Conservation (phyloP, 2,888 invertebrate genomes). For the Dasypogon diadema region DNA sequence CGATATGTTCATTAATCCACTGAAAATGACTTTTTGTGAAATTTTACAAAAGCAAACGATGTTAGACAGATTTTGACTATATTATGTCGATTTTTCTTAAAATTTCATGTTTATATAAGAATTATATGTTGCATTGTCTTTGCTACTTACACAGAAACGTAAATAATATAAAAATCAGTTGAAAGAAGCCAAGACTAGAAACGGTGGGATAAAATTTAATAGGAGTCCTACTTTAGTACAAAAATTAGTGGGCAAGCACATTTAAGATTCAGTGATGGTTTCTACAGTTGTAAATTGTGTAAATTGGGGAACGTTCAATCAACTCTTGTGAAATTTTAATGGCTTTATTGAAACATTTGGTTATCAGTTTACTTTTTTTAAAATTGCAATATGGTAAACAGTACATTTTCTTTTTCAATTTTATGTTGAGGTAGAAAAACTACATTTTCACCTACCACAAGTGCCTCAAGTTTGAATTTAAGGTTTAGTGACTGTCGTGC, state of each 20-base stretch:
- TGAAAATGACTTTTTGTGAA: not conserved
- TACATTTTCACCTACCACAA: too few species aligned
- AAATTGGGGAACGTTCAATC: not conserved
- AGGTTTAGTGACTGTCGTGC: too few species aligned
- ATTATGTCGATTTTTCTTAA: conserved; percentile 23
- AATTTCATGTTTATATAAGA: not conserved
- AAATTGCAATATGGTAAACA: too few species aligned
- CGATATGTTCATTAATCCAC: too few species aligned
- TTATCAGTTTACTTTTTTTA: too few species aligned
- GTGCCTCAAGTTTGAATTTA: too few species aligned
- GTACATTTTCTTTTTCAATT: too few species aligned
- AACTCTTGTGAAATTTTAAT: too few species aligned
- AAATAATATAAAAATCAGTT: not conserved
- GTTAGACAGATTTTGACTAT: conserved; percentile 2
- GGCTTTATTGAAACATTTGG: too few species aligned
- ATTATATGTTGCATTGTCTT: not conserved
- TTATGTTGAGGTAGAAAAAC: too few species aligned
- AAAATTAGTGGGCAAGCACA: not conserved
- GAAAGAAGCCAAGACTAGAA: not conserved
- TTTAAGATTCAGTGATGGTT: conserved; percentile 26
- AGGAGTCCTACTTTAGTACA: conserved; percentile 3
- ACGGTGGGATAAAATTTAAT: not conserved
- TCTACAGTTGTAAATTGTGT: not conserved
- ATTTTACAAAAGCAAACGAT: not conserved
- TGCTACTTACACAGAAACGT: not conserved